A percentile compares a stretch with the other conserved stretches of the same genome.
phyloP scores from a whole-genome alignment of 2,113 vertebrate species.

The Pomatostomus ruficeps region DNA sequence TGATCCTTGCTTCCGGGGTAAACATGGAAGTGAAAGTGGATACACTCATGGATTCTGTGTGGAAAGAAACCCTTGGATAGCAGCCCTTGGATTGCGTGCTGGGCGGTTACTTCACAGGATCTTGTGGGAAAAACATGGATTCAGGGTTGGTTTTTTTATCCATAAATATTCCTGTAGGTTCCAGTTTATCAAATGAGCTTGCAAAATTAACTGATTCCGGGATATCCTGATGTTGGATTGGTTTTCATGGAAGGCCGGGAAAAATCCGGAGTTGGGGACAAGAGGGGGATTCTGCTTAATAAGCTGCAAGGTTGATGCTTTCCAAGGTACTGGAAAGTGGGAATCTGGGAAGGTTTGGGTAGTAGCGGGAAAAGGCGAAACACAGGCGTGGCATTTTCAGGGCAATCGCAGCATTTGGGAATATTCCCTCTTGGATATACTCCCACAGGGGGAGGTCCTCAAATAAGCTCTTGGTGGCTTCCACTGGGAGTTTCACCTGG shows the following conservation, averaged over 20 bases:
- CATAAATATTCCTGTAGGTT: not conserved
- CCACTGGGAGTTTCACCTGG: not conserved
- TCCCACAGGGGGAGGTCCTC: not conserved
- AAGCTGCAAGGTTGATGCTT: not conserved
- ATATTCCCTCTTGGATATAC: not conserved
- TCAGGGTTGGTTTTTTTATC: not conserved
- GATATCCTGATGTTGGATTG: not conserved
- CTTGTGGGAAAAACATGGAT: not conserved
- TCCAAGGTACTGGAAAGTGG: not conserved
- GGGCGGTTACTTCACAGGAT: not conserved
- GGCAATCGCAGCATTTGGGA: not conserved
- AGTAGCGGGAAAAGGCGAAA: not conserved
- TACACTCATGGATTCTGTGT: not conserved
- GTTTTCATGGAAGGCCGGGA: not conserved
- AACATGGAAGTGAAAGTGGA: not conserved
- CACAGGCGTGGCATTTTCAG: rapidly evolving
- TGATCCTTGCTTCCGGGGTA: not conserved
- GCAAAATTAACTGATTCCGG: not conserved
- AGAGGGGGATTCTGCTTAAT: not conserved
- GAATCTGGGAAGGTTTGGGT: not conserved
- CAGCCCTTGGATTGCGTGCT: too few species aligned
- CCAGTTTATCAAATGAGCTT: not conserved
- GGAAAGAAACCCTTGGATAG: not conserved
- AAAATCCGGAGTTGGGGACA: not conserved
- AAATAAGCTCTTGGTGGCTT: too few species aligned